These are phyloP conservation scores for Sphinx pinastri DNA, from an alignment of 2,888 invertebrate genomes.

Conservation along the genomic window DNA sequence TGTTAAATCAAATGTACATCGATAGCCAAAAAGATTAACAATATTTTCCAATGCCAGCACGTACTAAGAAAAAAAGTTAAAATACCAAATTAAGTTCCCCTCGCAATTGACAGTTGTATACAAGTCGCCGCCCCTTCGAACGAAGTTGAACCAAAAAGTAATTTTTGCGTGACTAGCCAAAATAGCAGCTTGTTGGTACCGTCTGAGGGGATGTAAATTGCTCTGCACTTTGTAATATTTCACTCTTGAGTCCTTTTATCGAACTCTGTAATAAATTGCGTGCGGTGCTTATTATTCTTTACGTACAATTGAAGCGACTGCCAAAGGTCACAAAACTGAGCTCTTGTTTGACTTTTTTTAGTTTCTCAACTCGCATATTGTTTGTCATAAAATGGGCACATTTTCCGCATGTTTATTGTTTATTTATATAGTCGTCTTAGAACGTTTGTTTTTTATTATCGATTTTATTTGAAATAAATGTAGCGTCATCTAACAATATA, in stretches of 20 bases:
- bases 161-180: conserved; percentile 28
- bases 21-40: background rate
- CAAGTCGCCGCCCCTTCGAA: conserved; percentile 27
- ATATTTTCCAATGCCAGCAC: conserved; percentile 8
- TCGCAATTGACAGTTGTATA: conserved; percentile 19
- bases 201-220: conserved; percentile 28
- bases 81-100: conserved; percentile 26
- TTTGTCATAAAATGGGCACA: too few species aligned
- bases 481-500: background rate
- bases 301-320: conserved; percentile 9
- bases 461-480: too few species aligned
- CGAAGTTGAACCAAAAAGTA: conserved; percentile 25
- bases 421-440: too few species aligned
- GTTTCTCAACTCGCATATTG: background rate
- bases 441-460: background rate
- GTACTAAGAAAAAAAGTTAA: conserved; percentile 11
- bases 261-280: conserved; percentile 17
- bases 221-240: conserved; percentile 27
- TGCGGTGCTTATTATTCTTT: background rate
- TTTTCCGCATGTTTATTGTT: too few species aligned
- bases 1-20: too few species aligned
- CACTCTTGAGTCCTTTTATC: conserved; percentile 23
- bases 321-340: background rate
- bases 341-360: conserved; percentile 4
- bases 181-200: conserved; percentile 27